A percentile compares a stretch with the other conserved stretches of the same genome.
These are phyloP conservation scores for Cyprinodon variegatus DNA, from an alignment of 2,113 vertebrate genomes.

Conservation along the genomic window DNA sequence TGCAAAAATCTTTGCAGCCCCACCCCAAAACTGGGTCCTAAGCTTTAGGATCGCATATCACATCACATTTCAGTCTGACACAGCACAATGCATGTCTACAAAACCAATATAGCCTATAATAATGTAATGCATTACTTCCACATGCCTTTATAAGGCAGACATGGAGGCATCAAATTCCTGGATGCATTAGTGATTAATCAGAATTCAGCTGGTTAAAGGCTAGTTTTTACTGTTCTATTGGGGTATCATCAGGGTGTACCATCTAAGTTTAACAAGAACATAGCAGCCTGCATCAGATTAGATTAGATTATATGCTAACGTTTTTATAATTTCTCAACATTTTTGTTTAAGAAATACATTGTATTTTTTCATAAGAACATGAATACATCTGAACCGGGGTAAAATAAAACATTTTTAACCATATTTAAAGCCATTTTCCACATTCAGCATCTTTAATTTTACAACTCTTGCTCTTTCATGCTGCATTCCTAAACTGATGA, in stretches of 20 bases:
- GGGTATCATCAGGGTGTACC: neutral
- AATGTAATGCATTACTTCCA: slow-evolving; percentile 1
- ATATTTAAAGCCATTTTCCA: neutral
- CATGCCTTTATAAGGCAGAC: neutral
- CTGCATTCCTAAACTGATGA: slow-evolving; percentile 32
- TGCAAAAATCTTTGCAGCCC: slow-evolving; percentile 4
- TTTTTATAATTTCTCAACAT: neutral
- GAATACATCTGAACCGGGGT: neutral
- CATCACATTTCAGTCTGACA: slow-evolving; percentile 49
- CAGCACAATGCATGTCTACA: slow-evolving; percentile 6
- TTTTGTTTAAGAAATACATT: neutral
- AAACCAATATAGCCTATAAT: neutral
- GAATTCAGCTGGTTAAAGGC: neutral
- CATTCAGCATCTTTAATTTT: slow-evolving; percentile 3
- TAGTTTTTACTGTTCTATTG: neutral
- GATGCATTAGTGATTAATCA: neutral
- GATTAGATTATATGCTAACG: neutral
- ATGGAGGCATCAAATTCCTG: neutral
- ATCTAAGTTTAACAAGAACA: neutral
- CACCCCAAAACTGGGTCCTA: slow-evolving; percentile 29
- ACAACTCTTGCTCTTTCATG: slow-evolving; percentile 16
- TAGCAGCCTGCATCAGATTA: neutral
- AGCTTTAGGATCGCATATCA: slow-evolving; percentile 17
- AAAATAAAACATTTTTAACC: neutral
- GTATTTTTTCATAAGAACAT: neutral